A percentile compares a stretch with the other conserved stretches of the same genome.
Evolutionary conservation across 2,797 vertebrate genomes (phyloP).

Genomic region (Arrhamphus sclerolepis): DNA sequence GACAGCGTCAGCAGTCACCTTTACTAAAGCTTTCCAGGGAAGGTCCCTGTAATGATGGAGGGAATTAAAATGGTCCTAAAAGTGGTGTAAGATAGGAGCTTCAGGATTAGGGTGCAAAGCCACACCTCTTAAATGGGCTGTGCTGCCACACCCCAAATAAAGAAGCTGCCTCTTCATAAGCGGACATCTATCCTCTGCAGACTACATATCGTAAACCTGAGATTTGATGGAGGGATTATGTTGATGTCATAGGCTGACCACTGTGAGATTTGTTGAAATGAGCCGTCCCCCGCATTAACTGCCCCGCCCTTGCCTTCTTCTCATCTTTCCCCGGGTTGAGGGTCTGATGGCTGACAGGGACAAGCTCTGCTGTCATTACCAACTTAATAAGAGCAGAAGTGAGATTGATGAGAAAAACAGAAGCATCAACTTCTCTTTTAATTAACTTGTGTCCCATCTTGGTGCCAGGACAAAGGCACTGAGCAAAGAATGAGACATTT

Average conservation of each 20-base stretch:
- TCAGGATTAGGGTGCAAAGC: constrained; percentile 73
- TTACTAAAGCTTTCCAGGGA: constrained; percentile 77
- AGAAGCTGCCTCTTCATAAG: constrained; percentile 31
- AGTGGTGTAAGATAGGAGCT: constrained; percentile 49
- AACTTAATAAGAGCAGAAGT: constrained; percentile 80
- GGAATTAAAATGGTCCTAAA: constrained; percentile 81
- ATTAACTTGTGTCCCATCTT: constrained; percentile 81
- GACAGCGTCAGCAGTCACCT: constrained; percentile 82
- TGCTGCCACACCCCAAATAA: constrained; percentile 55
- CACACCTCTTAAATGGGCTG: constrained; percentile 67
- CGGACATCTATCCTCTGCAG: constrained; percentile 16
- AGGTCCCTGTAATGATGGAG: constrained; percentile 76
- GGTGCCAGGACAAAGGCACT: constrained; percentile 66
- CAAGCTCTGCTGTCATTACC: constrained; percentile 75
- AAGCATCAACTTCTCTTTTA: constrained; percentile 81
- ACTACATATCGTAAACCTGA: constrained; percentile 25
- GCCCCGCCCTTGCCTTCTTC: constrained; percentile 36
- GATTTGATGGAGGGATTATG: constrained; percentile 62
- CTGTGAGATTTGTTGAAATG: constrained; percentile 65
- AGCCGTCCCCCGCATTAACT: constrained; percentile 56
- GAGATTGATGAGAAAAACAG: constrained; percentile 81
- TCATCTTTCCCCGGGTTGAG: constrained; percentile 32
- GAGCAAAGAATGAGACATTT: constrained; percentile 70
- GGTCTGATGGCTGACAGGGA: constrained; percentile 61
- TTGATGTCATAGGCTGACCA: constrained; percentile 63